Conservation (phyloP, 1,140 invertebrate species). For the Telenomus remus region DNA sequence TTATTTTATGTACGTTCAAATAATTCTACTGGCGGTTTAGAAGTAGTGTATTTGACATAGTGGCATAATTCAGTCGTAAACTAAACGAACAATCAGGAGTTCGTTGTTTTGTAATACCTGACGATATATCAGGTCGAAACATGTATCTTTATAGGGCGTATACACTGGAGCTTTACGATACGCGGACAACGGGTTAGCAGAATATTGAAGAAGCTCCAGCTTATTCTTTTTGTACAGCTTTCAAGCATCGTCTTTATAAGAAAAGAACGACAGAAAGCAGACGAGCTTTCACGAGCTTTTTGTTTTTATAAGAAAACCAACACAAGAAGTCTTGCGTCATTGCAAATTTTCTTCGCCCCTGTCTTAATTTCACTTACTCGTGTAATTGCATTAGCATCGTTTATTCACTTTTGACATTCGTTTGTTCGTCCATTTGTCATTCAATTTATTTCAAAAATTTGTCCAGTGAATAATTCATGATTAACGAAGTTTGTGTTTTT, state of each 20-base stretch:
- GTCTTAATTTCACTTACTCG: no score
- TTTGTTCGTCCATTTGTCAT: no score
- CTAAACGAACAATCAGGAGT: constrained; percentile 15
- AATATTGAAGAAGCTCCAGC: constrained; percentile 36
- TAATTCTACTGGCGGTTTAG: no score
- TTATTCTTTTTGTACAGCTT: constrained; percentile 37
- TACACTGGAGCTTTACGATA: constrained; percentile 5
- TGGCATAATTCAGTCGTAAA: constrained; percentile 15
- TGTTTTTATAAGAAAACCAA: constrained; percentile 13
- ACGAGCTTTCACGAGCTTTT: constrained; percentile 4
- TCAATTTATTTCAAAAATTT: no score
- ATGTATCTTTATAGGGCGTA: constrained; percentile 21
- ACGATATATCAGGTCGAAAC: constrained; percentile 40
- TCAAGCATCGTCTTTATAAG: constrained; percentile 16
- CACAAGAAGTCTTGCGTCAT: no score
- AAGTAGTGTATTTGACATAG: no score
- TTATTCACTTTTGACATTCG: no score
- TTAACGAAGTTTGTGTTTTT: no score
- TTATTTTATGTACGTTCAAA: no score
- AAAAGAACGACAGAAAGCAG: constrained; percentile 28
- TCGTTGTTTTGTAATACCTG: constrained; percentile 35
- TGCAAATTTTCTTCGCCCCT: no score
- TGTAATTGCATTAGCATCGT: no score
- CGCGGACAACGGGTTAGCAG: constrained; percentile 6
- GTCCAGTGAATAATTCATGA: no score